Evolutionary conservation across 2,113 vertebrate genomes (phyloP).

Genomic region (Otis tarda): DNA sequence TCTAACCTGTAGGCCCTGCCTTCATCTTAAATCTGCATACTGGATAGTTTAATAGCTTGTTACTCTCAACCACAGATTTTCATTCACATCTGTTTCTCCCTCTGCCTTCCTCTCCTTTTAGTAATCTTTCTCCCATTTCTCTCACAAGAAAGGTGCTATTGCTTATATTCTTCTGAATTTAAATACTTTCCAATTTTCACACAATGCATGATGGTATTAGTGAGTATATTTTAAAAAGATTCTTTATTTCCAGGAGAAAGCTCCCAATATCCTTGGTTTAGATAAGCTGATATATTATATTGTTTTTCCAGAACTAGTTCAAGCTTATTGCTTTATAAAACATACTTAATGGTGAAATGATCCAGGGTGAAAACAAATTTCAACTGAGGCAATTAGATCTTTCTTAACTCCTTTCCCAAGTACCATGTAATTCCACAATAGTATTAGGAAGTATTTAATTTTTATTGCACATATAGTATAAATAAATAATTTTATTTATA

Average conservation of each 20-base stretch:
- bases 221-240: background rate
- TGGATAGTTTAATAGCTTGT: background rate
- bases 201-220: background rate
- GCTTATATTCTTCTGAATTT: background rate
- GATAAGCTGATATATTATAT: background rate
- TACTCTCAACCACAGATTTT: background rate
- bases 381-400: background rate
- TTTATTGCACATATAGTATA: background rate
- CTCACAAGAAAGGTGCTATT: background rate
- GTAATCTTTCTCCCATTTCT: background rate
- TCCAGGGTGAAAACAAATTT: background rate
- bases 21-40: background rate
- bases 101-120: background rate
- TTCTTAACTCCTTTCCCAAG: background rate
- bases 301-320: background rate
- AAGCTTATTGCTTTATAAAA: background rate
- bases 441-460: background rate
- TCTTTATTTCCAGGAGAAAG: background rate
- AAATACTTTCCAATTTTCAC: background rate
- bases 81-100: background rate
- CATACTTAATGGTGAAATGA: background rate
- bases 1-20: background rate
- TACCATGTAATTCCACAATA: background rate
- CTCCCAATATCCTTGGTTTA: background rate
- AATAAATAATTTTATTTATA: background rate